Evolutionary conservation across 2,888 invertebrate species (phyloP), one percentile per base, ranked within the genome.

Genomic region (Chelonus formosanus): DNA sequence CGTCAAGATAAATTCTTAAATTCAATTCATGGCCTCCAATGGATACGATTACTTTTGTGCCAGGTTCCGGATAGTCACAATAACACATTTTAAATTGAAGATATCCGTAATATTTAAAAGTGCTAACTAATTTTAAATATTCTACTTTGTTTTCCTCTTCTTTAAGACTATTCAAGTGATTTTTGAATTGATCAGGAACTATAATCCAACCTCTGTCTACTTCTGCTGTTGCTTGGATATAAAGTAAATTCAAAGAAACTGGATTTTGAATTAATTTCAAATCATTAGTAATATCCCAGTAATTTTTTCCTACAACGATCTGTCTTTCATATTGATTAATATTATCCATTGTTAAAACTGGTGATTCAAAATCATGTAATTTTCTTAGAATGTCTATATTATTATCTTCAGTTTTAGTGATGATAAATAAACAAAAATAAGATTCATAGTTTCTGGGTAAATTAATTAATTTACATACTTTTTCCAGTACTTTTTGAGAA

Each of bases 281-380:
- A 85, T 97, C 97, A 84, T 92, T 93, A 64, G 88, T 88, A 35
- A 90, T 87, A 83, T 97, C 95, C 97, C 97, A 97, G 83, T 93
- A 96, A 85, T 95, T 92, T 87, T 95, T 97, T 76, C 95, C 89
- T 73, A 97, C 87, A 72, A 96, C 91, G 84, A 98, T 90, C 86
- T 91, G 91, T 81, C 90, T 90, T 71, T 90, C 91, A 70, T 90
- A 90, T 67, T 92, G 89, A 83, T 91, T 74, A 58, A 81, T 73
- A 63, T 79, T 90, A 81, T 92, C 92, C 74, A 94, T 91, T 62
- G 97, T 96, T 85, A 98, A 93, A 85, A 92, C 95, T 0, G 98
- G 98, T 73, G 97, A 95, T 88, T 99, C 98, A 87, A 97, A 98
- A 84, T 98, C 94, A 86, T 97, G 95, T 71, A 99, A 86, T 83